phyloP scores from a whole-genome alignment of 2,888 invertebrate genomes.

The Amiota mariae region DNA sequence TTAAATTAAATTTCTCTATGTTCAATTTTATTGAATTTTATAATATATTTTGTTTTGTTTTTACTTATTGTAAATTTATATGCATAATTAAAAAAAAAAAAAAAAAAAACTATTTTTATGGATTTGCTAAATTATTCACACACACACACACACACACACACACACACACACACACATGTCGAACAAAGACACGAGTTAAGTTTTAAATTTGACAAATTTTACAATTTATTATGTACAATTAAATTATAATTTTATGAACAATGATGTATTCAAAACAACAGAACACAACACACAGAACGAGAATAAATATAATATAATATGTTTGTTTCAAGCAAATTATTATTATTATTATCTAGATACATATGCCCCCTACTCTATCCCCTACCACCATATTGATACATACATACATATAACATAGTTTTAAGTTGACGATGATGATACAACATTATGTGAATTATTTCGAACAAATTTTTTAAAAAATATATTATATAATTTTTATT shows the following conservation, averaged over 20 bases:
- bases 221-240: too few species aligned
- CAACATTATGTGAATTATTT: constrained; percentile 41
- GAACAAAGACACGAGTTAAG: constrained; percentile 8
- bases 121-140: too few species aligned
- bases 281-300: constrained; percentile 14
- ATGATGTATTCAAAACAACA: too few species aligned
- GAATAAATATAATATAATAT: constrained; percentile 12
- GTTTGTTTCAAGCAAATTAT: constrained; percentile 21
- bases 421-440: constrained; percentile 30
- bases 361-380: too few species aligned
- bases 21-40: background rate
- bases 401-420: background rate
- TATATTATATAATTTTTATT: background rate
- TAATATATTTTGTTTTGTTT: constrained; percentile 4
- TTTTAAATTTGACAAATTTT: background rate
- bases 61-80: background rate
- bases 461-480: constrained; percentile 53
- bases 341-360: background rate
- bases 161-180: too few species aligned
- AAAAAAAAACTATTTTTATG: too few species aligned
- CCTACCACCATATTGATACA: too few species aligned
- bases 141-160: too few species aligned
- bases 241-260: too few species aligned
- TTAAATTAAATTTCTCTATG: too few species aligned
- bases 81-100: too few species aligned